Evolutionary conservation across 37 sponge, comb jelly and placozoan genomes (phyloP).

Genomic region (Spongilla lacustris): DNA sequence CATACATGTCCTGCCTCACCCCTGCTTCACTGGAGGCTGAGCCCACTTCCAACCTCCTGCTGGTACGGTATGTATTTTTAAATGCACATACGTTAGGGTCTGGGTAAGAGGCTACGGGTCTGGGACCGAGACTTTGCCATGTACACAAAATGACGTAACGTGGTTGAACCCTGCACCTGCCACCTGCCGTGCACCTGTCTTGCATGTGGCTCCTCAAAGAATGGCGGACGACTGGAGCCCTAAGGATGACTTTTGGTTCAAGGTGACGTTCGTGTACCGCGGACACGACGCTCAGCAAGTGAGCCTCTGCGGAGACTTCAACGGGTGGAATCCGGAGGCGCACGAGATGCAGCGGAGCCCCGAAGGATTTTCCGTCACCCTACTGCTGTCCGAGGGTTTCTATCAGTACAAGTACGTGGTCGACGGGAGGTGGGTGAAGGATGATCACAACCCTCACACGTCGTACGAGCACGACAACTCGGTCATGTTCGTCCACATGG

Average conservation of each 20-base stretch:
- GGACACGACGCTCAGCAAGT: slow-evolving; percentile 8
- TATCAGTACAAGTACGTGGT: slow-evolving; percentile 88
- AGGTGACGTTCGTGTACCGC: slow-evolving; percentile 77
- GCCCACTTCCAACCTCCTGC: too few relatives aligned
- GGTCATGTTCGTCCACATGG: slow-evolving; percentile 93
- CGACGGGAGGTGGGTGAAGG: slow-evolving; percentile 59
- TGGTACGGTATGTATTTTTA: too few relatives aligned
- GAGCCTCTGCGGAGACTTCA: slow-evolving; percentile 82
- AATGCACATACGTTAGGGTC: too few relatives aligned
- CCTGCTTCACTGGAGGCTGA: too few relatives aligned
- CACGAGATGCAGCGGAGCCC: slow-evolving; percentile 54
- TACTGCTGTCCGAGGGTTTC: slow-evolving; percentile 77
- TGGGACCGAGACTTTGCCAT: too few relatives aligned
- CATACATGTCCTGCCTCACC: too few relatives aligned
- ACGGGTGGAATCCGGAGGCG: slow-evolving; percentile 60
- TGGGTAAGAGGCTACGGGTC: too few relatives aligned
- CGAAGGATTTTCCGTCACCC: slow-evolving; percentile 62
- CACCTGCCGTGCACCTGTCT: too few relatives aligned
- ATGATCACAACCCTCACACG: slow-evolving; percentile 74
- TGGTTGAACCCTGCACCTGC: too few relatives aligned
- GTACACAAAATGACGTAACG: too few relatives aligned
- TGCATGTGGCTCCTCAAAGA: too few relatives aligned
- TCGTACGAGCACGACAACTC: slow-evolving; percentile 70
- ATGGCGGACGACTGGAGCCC: slow-evolving; percentile 20
- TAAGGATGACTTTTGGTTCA: slow-evolving; percentile 84